phyloP scores from a whole-genome alignment of 1,140 invertebrate genomes.

The Halyomorpha halys region DNA sequence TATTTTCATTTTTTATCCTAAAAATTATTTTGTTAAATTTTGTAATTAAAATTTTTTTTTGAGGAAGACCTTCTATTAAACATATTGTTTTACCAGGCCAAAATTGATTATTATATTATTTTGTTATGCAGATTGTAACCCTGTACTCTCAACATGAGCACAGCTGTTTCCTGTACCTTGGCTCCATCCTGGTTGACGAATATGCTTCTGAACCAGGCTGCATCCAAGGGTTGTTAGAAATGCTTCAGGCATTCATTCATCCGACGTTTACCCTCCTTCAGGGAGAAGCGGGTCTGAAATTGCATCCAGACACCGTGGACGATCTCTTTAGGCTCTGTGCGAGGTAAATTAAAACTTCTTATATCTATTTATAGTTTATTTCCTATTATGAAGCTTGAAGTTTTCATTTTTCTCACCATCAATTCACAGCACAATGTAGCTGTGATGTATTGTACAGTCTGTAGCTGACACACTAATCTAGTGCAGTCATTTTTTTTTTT shows the following conservation, averaged over 20 bases:
- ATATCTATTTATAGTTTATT: too few relatives aligned
- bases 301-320: conserved; percentile 95
- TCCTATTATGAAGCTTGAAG: too few relatives aligned
- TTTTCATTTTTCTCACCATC: too few relatives aligned
- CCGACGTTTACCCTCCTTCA: conserved; percentile 76
- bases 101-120: neutral
- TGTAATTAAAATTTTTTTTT: neutral
- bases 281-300: conserved; percentile 60
- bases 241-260: conserved; percentile 77
- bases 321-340: conserved; percentile 87
- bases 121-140: conserved; percentile 55
- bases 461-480: too few relatives aligned
- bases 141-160: conserved; percentile 77
- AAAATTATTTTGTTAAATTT: neutral
- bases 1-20: too few relatives aligned
- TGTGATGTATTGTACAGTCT: too few relatives aligned
- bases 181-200: conserved; percentile 91
- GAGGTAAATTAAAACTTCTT: conserved; percentile 38
- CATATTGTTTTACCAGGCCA: too few relatives aligned
- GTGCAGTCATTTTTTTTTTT: too few relatives aligned
- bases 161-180: conserved; percentile 90
- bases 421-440: too few relatives aligned
- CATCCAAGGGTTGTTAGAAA: conserved; percentile 62
- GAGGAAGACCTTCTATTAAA: neutral
- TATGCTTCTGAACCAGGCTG: conserved; percentile 64